Percentiles rank a stretch among this genome's conserved stretches.
Evolutionary conservation across 2,113 vertebrate genomes (phyloP).

Genomic region (Pluvialis apricaria): DNA sequence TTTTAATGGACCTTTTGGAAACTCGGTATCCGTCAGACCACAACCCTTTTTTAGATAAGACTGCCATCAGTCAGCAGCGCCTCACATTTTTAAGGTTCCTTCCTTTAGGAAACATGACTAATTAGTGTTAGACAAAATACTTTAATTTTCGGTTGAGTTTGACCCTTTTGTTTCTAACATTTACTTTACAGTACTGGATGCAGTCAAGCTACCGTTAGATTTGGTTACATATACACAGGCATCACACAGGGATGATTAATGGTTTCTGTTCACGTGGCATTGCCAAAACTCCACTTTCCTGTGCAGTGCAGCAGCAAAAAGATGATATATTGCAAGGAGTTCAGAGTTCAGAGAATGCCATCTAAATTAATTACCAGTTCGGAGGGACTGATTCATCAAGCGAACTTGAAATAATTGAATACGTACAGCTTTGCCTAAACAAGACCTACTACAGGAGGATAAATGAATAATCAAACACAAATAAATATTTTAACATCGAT

Average conservation of each 20-base stretch:
- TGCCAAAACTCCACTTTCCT: conserved; percentile 46
- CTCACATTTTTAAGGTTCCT: not conserved
- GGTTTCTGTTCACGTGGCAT: not conserved
- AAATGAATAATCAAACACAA: not conserved
- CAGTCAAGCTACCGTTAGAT: not conserved
- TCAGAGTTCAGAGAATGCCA: conserved; percentile 64
- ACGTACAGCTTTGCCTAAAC: conserved; percentile 56
- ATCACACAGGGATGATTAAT: not conserved
- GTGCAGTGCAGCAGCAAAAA: conserved; percentile 35
- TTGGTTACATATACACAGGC: not conserved
- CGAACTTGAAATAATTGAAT: conserved; percentile 62
- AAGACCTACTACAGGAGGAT: conserved; percentile 36
- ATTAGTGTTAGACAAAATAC: not conserved
- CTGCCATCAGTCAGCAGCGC: not conserved
- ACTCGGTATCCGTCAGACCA: not conserved
- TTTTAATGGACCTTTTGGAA: not conserved
- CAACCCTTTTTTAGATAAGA: not conserved
- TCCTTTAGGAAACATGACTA: not conserved
- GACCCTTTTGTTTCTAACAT: not conserved
- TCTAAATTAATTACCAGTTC: conserved; percentile 73
- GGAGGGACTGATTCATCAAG: conserved; percentile 66
- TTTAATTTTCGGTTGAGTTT: not conserved
- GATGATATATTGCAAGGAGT: conserved; percentile 37
- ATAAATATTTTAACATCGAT: not conserved
- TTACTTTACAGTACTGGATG: not conserved